Evolutionary conservation across 2,888 invertebrate species (phyloP).

Genomic region (Ctenicera cuprea): DNA sequence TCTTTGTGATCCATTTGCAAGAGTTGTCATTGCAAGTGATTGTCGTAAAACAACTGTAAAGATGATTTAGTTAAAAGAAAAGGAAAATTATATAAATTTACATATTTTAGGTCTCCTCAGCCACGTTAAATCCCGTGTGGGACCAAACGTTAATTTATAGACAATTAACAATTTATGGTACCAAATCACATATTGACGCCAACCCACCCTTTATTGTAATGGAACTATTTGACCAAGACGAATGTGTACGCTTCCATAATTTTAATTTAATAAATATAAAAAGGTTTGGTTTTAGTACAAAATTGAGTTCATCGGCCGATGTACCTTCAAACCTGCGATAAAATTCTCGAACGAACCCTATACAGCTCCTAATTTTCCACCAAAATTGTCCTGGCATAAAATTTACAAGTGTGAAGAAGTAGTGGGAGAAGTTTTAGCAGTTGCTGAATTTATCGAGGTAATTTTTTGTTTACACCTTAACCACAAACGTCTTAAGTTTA

Average conservation of each 20-base stretch:
- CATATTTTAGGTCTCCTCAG: conserved; percentile 65
- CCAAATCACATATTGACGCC: conserved; percentile 67
- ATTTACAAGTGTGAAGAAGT: conserved; percentile 67
- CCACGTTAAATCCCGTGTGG: conserved; percentile 78
- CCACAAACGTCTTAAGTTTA: background rate
- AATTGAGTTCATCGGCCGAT: conserved; percentile 72
- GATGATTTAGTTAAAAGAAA: conserved; percentile 9
- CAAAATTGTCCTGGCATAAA: conserved; percentile 71
- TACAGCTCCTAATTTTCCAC: conserved; percentile 64
- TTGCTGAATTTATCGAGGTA: conserved; percentile 74
- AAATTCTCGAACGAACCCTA: conserved; percentile 68
- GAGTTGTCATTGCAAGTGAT: conserved; percentile 70
- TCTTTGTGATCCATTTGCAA: conserved; percentile 74
- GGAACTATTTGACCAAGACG: conserved; percentile 73
- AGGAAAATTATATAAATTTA: background rate
- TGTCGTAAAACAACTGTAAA: conserved; percentile 70
- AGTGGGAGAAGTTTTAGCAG: conserved; percentile 71
- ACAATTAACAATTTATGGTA: conserved; percentile 70
- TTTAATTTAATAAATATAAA: background rate
- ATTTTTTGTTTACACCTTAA: background rate
- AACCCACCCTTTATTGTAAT: conserved; percentile 71
- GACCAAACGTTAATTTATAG: conserved; percentile 76
- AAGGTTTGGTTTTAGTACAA: conserved; percentile 55
- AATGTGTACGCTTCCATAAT: conserved; percentile 66
- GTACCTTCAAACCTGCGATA: conserved; percentile 69